Base-by-base conservation (phyloP, 1,140 invertebrate genomes). In the Plutomurus gul region DNA sequence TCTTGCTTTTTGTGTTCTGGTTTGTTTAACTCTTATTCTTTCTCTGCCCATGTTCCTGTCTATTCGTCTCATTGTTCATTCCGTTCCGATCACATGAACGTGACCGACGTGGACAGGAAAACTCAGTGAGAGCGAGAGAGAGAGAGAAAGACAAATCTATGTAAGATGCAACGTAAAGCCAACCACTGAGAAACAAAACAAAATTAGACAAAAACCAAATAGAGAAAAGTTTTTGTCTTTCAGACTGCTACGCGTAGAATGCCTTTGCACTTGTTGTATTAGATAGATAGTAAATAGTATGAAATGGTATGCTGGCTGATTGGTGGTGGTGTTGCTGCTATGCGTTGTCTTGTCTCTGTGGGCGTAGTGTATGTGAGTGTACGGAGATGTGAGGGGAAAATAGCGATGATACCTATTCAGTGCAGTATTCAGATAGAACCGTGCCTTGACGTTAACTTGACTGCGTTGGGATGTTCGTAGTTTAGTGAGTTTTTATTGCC, bases 81-180 rank as follows among this genome's bases (percentile, higher is more conserved):
- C 56, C 56, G 56, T 33, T 65, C 27, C 13, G 36, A 65, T 65
- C 56, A 65, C 56, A 65, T 65, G 56, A 65, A 65, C 56, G 56
- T 65, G 56, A 65, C 56, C 56, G 27, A 65, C 30, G 36, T 65
- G 56, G 27, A 65, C 56, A 65, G 56, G 27, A 33, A 65, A 27
- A 65, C 56, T n/a, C 25, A 10, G 27, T 60, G 51, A 65, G 56
- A 65, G 56, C 13, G 56, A 65, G 56, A 65, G 56, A 65, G n/a
- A n/a, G n/a, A n/a, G n/a, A n/a, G n/a, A 65, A 65, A 65, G 56
- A 65, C 56, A 65, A 65, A 65, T 65, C 56, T 65, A 65, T n/a
- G n/a, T 65, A 65, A 65, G 25, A 33, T n/a, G 27, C 22, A 33
- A 27, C 18, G 30, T 30, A 65, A 25, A 33, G 36, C 56, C 56